Base-by-base conservation (phyloP, 2,888 invertebrate genomes). In the Myopa tessellatipennis region DNA sequence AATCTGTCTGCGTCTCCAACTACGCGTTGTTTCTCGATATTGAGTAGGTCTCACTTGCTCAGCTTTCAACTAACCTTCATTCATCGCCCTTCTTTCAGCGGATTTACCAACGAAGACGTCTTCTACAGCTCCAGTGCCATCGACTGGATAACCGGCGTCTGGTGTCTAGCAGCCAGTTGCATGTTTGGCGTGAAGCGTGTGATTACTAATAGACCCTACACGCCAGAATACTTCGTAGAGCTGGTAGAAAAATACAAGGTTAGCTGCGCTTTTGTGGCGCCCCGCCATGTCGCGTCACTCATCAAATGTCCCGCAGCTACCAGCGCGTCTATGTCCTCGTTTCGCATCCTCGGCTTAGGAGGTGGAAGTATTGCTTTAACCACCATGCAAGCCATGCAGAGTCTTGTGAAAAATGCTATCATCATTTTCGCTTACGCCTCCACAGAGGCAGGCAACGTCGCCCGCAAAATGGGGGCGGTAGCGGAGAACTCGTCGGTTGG, bases 191-290 rank as follows among this genome's bases (percentile, higher is more conserved):
- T 60, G 8, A 70, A 69, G 8, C 68, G 76, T 0, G 36, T 76
- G 10, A 76, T 76, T 34, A 34, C 85, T 0, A 82, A 80, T 45
- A 80, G 79, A 26, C 81, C 83, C 18, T 85, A 85, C 18, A 60
- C 76, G 2, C 81, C 85, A 0, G 83, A 83, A 69, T 63, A 84
- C 18, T 82, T 85, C 67, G 83, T 85, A 1, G 58, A 80, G 1
- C 12, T 86, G 72, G 83, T 86, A 4, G 78, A 83, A 58, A 82
- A 83, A 74, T 86, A 86, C 70, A 83, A 83, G 67, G 81, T 87
- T 6, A 83, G 45, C 45, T 8, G 6, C 10, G 45, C 45, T 45
- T 45, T 45, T 45, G 45, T 45, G 45, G 45, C 45, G 45, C 45
- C 45, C 7, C 45, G 45, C 45, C 45, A 45, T 45, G 45, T 45